phyloP scores from a whole-genome alignment of 1,140 invertebrate genomes.

The Potamilus streckersoni region DNA sequence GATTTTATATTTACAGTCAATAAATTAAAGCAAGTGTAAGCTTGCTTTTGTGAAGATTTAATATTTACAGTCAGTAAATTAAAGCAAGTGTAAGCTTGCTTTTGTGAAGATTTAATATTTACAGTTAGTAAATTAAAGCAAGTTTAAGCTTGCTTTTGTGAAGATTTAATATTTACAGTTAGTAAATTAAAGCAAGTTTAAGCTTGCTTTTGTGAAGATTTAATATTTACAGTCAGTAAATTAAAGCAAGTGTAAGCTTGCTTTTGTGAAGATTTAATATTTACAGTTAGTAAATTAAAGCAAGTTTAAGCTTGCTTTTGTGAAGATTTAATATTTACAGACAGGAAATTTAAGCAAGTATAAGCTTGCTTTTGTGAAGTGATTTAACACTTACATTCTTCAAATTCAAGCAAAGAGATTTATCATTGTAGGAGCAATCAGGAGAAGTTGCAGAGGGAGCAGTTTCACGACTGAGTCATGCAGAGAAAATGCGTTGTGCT shows the following conservation, averaged over 20 bases:
- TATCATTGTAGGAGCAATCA: background rate
- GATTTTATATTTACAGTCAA: background rate
- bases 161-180: background rate
- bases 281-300: background rate
- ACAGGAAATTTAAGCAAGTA: background rate
- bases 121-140: background rate
- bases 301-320: background rate
- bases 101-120: background rate
- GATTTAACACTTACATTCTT: background rate
- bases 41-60: background rate
- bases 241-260: background rate
- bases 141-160: background rate
- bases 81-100: background rate
- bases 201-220: background rate
- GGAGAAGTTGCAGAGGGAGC: background rate
- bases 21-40: background rate
- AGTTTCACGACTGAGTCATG: conserved; percentile 47
- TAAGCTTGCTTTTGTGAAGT: background rate
- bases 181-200: background rate
- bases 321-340: background rate
- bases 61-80: background rate
- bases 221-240: background rate
- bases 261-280: background rate
- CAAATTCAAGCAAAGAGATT: too few species aligned
- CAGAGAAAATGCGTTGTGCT: conserved; percentile 57